These are phyloP conservation scores for Sepioteuthis lessoniana DNA, from an alignment of 2,888 invertebrate species.

Conservation along the genomic window DNA sequence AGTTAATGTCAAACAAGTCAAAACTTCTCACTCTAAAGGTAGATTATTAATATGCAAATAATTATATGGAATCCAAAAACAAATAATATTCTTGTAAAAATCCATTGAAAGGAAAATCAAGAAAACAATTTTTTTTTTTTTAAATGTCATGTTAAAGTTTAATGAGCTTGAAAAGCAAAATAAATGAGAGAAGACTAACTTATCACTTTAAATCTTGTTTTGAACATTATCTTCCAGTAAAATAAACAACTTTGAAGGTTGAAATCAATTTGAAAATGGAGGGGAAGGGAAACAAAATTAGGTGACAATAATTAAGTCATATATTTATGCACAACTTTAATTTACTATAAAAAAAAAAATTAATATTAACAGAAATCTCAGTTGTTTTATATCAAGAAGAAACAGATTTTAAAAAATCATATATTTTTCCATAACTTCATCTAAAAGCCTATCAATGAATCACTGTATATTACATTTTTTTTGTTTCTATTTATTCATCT, in stretches of 20 bases:
- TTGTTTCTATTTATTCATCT: too few relatives aligned
- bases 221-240: not conserved
- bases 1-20: too few relatives aligned
- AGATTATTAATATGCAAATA: too few relatives aligned
- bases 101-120: not conserved
- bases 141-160: not conserved
- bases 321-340: not conserved
- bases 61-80: not conserved
- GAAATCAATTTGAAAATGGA: not conserved
- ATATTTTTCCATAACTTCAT: too few relatives aligned
- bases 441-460: too few relatives aligned
- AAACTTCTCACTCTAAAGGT: too few relatives aligned
- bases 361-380: not conserved
- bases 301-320: not conserved
- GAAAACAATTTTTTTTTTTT: too few relatives aligned
- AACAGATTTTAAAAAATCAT: too few relatives aligned
- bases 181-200: not conserved
- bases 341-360: not conserved
- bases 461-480: too few relatives aligned
- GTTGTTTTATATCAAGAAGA: too few relatives aligned
- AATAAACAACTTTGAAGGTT: not conserved
- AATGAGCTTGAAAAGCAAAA: not conserved
- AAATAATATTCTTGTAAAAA: not conserved
- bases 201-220: not conserved
- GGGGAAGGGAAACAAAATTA: not conserved